Conservation (phyloP, 2,113 vertebrate genomes). For the Chlorocebus sabaeus region DNA sequence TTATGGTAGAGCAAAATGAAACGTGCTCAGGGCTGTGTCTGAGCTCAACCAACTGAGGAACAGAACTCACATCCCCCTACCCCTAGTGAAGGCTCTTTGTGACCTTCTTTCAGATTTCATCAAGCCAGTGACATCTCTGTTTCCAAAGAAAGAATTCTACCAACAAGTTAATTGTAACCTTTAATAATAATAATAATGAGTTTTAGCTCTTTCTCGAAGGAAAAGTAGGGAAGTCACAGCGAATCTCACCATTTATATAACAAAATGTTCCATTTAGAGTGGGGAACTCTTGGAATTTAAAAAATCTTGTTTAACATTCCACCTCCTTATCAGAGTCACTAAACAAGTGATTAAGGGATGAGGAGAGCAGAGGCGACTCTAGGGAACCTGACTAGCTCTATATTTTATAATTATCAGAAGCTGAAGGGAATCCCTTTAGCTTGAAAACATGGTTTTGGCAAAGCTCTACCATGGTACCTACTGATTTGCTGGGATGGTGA, state of each 20-base stretch:
- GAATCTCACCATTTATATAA: slow-evolving; percentile 40
- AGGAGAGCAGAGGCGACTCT: not conserved
- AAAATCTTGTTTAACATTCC: slow-evolving; percentile 56
- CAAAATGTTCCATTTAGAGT: slow-evolving; percentile 43
- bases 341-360: not conserved
- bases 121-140: not conserved
- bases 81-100: not conserved
- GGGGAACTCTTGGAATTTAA: slow-evolving; percentile 56
- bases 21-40: not conserved
- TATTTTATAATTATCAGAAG: not conserved
- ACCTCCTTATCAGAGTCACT: slow-evolving; percentile 46
- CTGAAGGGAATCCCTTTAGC: slow-evolving; percentile 12
- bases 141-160: slow-evolving; percentile 19
- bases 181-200: not conserved
- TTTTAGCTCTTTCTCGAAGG: not conserved
- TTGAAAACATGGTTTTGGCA: not conserved
- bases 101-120: not conserved
- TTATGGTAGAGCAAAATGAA: not conserved
- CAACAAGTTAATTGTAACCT: not conserved
- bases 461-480: not conserved
- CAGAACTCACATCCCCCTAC: not conserved
- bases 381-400: not conserved
- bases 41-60: not conserved
- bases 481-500: not conserved
- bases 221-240: slow-evolving; percentile 26